phyloP scores from a whole-genome alignment of 1,140 invertebrate species.

The Ostrea edulis region DNA sequence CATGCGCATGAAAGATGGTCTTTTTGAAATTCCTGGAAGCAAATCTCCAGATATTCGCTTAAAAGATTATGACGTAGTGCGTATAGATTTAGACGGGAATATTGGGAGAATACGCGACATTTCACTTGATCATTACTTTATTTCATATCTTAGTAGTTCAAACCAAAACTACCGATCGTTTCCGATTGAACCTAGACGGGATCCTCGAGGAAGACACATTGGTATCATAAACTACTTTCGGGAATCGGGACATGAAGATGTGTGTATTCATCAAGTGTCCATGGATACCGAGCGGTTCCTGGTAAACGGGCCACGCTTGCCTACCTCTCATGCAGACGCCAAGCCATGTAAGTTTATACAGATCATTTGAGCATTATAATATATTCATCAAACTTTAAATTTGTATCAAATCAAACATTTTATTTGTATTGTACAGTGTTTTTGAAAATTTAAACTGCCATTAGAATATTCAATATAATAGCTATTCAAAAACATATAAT shows the following conservation, averaged over 20 bases:
- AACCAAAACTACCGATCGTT: slow-evolving; percentile 62
- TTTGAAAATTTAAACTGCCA: too few relatives aligned
- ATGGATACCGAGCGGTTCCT: slow-evolving; percentile 62
- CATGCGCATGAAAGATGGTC: slow-evolving; percentile 57
- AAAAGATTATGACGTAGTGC: slow-evolving; percentile 59
- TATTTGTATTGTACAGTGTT: too few relatives aligned
- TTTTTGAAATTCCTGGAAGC: slow-evolving; percentile 64
- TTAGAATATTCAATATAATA: too few relatives aligned
- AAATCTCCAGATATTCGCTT: slow-evolving; percentile 56
- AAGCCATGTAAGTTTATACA: slow-evolving; percentile 6
- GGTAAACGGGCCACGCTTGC: slow-evolving; percentile 48
- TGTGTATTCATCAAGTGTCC: slow-evolving; percentile 56
- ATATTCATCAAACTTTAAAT: not conserved
- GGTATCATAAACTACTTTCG: slow-evolving; percentile 50
- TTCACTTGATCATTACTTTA: slow-evolving; percentile 58
- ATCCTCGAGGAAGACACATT: slow-evolving; percentile 51
- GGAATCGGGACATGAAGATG: slow-evolving; percentile 39
- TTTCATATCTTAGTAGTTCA: slow-evolving; percentile 61
- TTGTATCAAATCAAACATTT: not conserved
- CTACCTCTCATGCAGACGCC: slow-evolving; percentile 51
- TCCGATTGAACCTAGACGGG: slow-evolving; percentile 60
- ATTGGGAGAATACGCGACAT: slow-evolving; percentile 60
- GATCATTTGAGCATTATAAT: too few relatives aligned
- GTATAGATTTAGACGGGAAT: slow-evolving; percentile 63
- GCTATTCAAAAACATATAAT: too few relatives aligned